Evolutionary conservation across 2,888 invertebrate genomes (phyloP), one percentile per base, ranked within the genome.

Genomic region (Ligdia adustata): DNA sequence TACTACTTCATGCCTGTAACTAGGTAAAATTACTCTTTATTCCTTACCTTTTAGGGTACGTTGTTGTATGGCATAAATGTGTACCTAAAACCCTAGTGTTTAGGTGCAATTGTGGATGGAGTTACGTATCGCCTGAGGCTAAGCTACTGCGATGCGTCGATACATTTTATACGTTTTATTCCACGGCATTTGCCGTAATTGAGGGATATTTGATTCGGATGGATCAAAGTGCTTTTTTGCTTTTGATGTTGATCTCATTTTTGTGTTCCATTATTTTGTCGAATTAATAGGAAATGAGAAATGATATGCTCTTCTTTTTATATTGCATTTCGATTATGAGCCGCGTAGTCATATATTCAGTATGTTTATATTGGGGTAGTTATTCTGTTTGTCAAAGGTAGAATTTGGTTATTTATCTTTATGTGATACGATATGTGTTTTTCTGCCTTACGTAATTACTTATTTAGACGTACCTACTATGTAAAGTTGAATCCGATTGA

Each of bases 41-140:
- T 18, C 2, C 13, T 4, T 12, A 14, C 9, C 4, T 9, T 22
- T 38, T 53, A 55, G 12, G 40, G 55, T 47, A n/a, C 28, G 28
- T 28, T 44, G 13, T 37, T 4, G 16, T 41, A 52, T 34, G 45
- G 34, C 33, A 31, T 3, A 47, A 52, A 49, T 48, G 48, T 57
- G 58, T 60, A 46, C 62, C 64, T 56, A 64, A 60, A 49, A 44
- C 59, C 39, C 52, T 55, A 55, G 52, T 43, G 22, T 50, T 52
- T 43, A 47, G 52, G 52, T 48, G 44, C 55, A 47, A 46, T 44
- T 34, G 3, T 14, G 41, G 29, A 56, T 43, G 52, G 35, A 46
- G 50, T 53, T 48, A 45, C 52, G 20, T 42, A 59, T 44, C 51
- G 59, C 57, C 44, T 18, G 46, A 40, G 59, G 56, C 52, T 53